Evolutionary conservation across 53 echinoderm and acorn worm species (phyloP), one percentile per base, ranked within the genome.

Genomic region (Stichopus horrens): DNA sequence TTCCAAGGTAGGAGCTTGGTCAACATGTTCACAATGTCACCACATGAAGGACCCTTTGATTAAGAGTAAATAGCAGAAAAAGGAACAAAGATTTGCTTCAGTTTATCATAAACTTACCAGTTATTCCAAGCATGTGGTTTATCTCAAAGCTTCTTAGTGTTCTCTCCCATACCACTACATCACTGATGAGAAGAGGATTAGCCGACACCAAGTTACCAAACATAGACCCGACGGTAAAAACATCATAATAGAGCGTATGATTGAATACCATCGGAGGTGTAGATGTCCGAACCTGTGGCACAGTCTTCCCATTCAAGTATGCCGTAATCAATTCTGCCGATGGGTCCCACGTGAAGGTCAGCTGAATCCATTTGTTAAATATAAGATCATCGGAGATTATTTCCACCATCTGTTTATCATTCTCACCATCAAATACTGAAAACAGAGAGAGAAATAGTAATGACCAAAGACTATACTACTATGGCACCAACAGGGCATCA

Each of bases 91-190:
- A 37, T 37, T 37, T 37, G 37, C 37, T 2, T 37, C 37, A 37
- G 37, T 37, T 2, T 37, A 37, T 63, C 16, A 14, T 63, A 9
- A 7, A 90, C 94, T 90, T 92, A 96, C 96, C 77, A 73, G 93
- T 93, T 59, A 94, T 73, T 74, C 96, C 96, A 22, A 96, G 71
- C 23, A 94, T 81, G 0, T 87, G 75, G 59, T 96, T 91, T 23
- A 89, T 74, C 74, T 96, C 96, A 74, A 91, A 93, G 6, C 90
- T 88, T 9, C 91, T 86, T 9, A 96, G 83, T 5, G 86, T 71
- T 14, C 94, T 83, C 9, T 90, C 90, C 93, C 93, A 96, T 14
- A 92, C 79, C 5, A 96, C 96, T 14, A 96, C 77, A 77, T 96
- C 96, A 10, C 74, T 93, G 21, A 85, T 53, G 58, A 56, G 52